A percentile compares a stretch with the other conserved stretches of the same genome.
Evolutionary conservation across 2,797 vertebrate genomes (phyloP).

Genomic region (Chloroceryle amazona): DNA sequence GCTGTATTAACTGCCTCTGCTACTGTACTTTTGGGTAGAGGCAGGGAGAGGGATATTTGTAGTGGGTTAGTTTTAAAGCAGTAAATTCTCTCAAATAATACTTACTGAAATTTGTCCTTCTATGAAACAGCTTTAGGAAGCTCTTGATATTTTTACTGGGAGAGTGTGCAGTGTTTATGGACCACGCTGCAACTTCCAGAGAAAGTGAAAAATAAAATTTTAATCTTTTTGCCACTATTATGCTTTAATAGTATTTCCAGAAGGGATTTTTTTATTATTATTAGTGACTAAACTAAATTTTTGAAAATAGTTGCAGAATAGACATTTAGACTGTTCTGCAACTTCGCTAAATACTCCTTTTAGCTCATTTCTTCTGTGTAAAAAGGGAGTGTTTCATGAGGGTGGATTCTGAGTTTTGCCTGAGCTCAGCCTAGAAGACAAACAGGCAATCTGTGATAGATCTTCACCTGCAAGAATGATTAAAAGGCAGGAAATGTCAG

Average conservation of each 20-base stretch:
- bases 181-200: neutral
- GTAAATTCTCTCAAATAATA: neutral
- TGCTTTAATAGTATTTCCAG: neutral
- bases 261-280: neutral
- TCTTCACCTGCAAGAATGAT: neutral
- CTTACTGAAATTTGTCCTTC: neutral
- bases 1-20: fast-evolving
- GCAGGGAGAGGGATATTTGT: neutral
- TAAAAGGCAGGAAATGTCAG: neutral
- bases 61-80: neutral
- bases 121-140: neutral
- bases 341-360: neutral
- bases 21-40: neutral
- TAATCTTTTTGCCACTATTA: neutral
- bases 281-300: neutral
- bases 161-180: neutral
- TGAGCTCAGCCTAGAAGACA: neutral
- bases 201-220: neutral
- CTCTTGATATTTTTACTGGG: neutral
- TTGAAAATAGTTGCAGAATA: neutral
- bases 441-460: neutral
- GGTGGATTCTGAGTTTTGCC: neutral
- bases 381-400: neutral
- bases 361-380: neutral
- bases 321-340: neutral